A percentile compares a stretch with the other conserved stretches of the same genome.
phyloP scores from a whole-genome alignment of 2,797 vertebrate species.

The Heteromormyrus szaboi region DNA sequence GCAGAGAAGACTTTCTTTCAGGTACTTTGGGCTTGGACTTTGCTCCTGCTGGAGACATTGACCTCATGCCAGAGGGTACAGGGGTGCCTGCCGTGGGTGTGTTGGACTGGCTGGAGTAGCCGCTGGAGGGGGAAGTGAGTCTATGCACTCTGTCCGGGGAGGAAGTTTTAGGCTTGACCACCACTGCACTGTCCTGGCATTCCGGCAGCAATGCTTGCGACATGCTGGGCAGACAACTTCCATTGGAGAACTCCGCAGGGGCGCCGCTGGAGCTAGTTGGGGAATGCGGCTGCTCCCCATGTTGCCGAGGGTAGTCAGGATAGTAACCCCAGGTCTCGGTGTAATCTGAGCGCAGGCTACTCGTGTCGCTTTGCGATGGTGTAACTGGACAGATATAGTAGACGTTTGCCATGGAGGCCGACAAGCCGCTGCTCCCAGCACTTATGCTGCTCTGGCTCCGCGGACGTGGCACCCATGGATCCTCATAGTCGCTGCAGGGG shows the following conservation, averaged over 20 bases:
- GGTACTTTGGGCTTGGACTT: conserved; percentile 85
- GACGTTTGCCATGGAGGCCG: conserved; percentile 66
- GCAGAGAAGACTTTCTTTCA: conserved; percentile 90
- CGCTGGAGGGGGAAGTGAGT: conserved; percentile 91
- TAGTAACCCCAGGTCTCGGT: conserved; percentile 89
- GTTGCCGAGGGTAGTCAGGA: conserved; percentile 67
- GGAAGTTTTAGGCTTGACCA: conserved; percentile 63
- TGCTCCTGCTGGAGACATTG: conserved; percentile 71
- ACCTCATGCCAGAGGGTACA: conserved; percentile 76
- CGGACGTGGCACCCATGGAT: conserved; percentile 84
- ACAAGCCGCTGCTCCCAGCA: conserved; percentile 75
- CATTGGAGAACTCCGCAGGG: conserved; percentile 51
- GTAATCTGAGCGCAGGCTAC: conserved; percentile 89
- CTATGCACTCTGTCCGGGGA: conserved; percentile 86
- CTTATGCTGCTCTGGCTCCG: conserved; percentile 89
- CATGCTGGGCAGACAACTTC: conserved; percentile 49
- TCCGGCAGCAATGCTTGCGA: conserved; percentile 49
- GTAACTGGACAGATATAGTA: conserved; percentile 83
- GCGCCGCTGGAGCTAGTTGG: conserved; percentile 29
- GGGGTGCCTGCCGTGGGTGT: conserved; percentile 92
- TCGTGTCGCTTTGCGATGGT: conserved; percentile 86
- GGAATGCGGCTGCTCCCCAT: conserved; percentile 64
- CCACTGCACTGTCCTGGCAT: conserved; percentile 42
- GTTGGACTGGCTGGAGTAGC: conserved; percentile 97
- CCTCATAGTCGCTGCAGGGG: conserved; percentile 90